Percentiles rank a stretch among this genome's conserved stretches.
These are phyloP conservation scores for Calonectris borealis DNA, from an alignment of 2,113 vertebrate genomes.

Conservation along the genomic window DNA sequence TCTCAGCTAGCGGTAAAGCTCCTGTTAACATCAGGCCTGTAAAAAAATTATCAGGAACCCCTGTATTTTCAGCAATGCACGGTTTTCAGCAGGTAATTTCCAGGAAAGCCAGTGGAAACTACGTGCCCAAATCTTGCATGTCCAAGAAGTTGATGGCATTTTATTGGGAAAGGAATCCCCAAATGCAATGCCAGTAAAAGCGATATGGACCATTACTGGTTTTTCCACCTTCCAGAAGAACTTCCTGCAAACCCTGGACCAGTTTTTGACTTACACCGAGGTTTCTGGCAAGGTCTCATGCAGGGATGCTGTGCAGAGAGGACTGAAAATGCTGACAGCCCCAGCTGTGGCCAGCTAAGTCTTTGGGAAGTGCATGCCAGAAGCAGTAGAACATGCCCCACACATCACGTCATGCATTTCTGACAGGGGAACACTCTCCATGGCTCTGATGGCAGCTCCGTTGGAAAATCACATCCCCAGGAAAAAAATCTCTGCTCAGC, in stretches of 20 bases:
- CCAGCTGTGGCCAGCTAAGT: background rate
- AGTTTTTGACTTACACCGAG: background rate
- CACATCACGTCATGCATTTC: background rate
- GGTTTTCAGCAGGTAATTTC: background rate
- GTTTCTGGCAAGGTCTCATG: background rate
- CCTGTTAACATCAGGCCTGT: background rate
- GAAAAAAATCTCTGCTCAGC: background rate
- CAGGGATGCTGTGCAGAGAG: background rate
- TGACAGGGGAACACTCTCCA: background rate
- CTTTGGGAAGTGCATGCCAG: background rate
- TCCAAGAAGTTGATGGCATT: background rate
- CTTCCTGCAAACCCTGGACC: background rate
- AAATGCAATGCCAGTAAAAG: background rate
- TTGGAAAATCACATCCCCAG: background rate
- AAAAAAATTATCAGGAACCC: background rate
- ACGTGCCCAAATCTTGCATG: background rate
- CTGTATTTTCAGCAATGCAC: background rate
- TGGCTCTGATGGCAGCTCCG: background rate
- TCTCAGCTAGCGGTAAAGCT: background rate
- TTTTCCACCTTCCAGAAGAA: background rate
- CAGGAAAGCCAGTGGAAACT: background rate
- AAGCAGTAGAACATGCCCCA: background rate
- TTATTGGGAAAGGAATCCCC: background rate
- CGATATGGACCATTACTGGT: fast-evolving
- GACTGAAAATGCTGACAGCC: background rate